Evolutionary conservation across 23 tunicate species (phyloP).

Genomic region (Ascidia mentula): DNA sequence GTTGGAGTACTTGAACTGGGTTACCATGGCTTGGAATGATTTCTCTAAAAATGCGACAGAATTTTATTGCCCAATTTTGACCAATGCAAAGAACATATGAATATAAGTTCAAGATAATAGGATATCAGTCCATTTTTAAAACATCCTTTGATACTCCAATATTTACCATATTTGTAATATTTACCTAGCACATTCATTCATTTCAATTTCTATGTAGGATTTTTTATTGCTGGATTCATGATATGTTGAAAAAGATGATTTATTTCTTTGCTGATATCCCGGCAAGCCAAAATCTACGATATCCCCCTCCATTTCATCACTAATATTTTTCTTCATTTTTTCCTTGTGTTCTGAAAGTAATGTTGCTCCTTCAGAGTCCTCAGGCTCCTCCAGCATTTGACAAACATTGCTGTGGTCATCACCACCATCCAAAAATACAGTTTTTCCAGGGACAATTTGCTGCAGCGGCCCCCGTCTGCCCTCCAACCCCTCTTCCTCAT

Average conservation of each 20-base stretch:
- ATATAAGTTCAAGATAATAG: too few relatives aligned
- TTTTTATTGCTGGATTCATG: background rate
- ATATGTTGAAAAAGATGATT: background rate
- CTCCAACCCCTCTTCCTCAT: background rate
- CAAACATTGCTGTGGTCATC: background rate
- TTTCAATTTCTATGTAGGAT: background rate
- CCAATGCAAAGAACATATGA: too few relatives aligned
- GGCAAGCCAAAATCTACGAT: background rate
- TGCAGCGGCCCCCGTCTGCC: background rate
- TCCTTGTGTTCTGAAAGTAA: too few relatives aligned
- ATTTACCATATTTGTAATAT: background rate
- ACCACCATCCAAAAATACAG: background rate
- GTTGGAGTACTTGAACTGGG: background rate
- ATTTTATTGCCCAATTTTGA: too few relatives aligned
- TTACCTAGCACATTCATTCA: background rate
- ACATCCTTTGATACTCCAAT: too few relatives aligned
- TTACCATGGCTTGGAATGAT: background rate
- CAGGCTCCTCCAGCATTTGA: too few relatives aligned
- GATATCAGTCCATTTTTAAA: too few relatives aligned
- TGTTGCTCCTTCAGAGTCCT: too few relatives aligned
- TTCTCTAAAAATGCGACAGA: too few relatives aligned
- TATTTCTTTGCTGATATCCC: background rate
- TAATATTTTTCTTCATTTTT: too few relatives aligned
- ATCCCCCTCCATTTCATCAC: too few relatives aligned
- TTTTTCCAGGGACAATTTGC: background rate